Evolutionary conservation across 2,797 vertebrate genomes (phyloP), one percentile per base, ranked within the genome.

Genomic region (Lacerta viridis): DNA sequence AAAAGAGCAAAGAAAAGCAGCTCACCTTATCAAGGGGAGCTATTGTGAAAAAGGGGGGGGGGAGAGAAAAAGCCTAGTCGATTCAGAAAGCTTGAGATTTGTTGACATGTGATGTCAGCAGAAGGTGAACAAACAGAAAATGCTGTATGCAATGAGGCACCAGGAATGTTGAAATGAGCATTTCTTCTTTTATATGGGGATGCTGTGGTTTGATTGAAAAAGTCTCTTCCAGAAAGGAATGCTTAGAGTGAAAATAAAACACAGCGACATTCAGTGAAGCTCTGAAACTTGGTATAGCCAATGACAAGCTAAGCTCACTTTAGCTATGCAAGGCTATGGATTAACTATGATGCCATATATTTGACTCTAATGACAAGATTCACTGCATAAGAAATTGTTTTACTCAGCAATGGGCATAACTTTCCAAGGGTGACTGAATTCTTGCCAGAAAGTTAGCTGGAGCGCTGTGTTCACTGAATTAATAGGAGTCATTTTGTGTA

Each of bases 401-500:
- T 81, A 29, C 90, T 91, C 27, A 59, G 66, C 76, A 91, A 87
- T 55, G 13, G 2, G 43, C 25, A 81, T 4, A 78, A 41, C 25
- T 90, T 92, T 23, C 90, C 43, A 91, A 87, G 88, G 83, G 13
- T 84, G 90, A 95, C 83, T 39, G 81, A 88, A 84, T 78, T 84
- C 4, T 27, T 90, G 3, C 81, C 88, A 88, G 27, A 84, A 85
- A 41, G 80, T 93, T 90, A 89, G 84, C 3, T 85, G 61, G 79
- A 80, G 25, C 55, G 85, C 0, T 83, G 2, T 86, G 27, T 33
- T 88, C 91, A 43, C 20, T 88, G 88, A 90, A 93, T 92, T 94
- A 95, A 91, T 39, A 91, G 82, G 69, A 72, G 81, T 75, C 89
- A 76, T 95, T 89, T 91, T 91, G 20, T 83, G 43, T 7, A 50